Base-by-base conservation (phyloP, 2,113 vertebrate species). In the Engystomops pustulosus region DNA sequence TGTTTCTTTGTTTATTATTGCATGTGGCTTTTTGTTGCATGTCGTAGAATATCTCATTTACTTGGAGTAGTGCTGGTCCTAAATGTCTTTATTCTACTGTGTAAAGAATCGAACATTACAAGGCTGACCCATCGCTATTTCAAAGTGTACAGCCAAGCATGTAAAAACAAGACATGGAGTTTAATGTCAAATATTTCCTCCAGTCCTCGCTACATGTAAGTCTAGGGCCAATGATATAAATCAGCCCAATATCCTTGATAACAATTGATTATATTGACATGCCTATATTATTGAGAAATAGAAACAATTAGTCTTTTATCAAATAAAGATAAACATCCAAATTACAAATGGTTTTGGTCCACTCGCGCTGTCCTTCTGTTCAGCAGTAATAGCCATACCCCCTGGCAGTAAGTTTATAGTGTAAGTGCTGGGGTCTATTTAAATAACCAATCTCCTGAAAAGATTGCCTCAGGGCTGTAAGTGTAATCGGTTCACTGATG, bases 381-480 rank as follows among this genome's bases (percentile, higher is more conserved):
- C 38, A n/a, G n/a, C 45, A 69, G 32, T 32, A 58, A 81, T 71
- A 81, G 20, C 15, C 20, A 38, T 55, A 27, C 20, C 67, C 68
- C 32, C 32, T 44, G 38, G 67, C 68, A 81, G 49, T 55, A 38
- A 8, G 47, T 53, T 45, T 41, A 69, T 55, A 41, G 12, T 71
- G 47, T 71, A 80, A 80, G 45, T 81, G 49, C 49, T 53, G 34
- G 18, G 20, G 65, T 44, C 65, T 55, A 71, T 81, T 71, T 81
- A 81, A 81, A 70, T 23, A 41, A 20, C 30, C 67, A 41, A 71
- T 53, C n/a, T 70, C 45, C 34, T 25, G 49, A 71, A 81, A 23
- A 71, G 38, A 81, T 58, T 81, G 80, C 80, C 80, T 71, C 47
- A 44, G 80, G 80, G 68, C 34, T 41, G 49, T 72, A 81, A 80